These are phyloP conservation scores for Coronaproctus castanopsis DNA, from an alignment of 2,888 invertebrate genomes.

Conservation along the genomic window DNA sequence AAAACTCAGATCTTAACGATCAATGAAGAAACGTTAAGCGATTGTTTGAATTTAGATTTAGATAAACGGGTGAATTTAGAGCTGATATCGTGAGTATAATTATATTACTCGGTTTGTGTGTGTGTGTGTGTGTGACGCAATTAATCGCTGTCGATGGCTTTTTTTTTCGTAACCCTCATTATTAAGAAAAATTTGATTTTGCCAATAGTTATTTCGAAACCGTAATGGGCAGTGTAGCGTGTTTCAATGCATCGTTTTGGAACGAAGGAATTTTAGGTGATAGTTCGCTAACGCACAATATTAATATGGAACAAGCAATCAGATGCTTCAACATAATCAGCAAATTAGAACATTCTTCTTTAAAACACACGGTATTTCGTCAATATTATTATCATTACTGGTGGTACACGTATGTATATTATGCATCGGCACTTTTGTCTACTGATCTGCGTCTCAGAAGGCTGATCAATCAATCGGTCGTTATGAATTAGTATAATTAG, in stretches of 20 bases:
- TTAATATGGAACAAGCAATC: conserved; percentile 47
- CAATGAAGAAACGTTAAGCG: conserved; percentile 34
- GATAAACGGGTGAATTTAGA: conserved; percentile 44
- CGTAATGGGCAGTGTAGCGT: conserved; percentile 64
- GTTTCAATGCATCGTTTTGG: conserved; percentile 70
- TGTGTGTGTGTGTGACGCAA: too few relatives aligned
- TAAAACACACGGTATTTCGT: conserved; percentile 54
- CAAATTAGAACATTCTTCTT: conserved; percentile 45
- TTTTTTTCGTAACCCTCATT: too few relatives aligned
- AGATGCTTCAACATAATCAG: conserved; percentile 47
- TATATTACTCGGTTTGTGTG: too few relatives aligned
- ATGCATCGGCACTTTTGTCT: too few relatives aligned
- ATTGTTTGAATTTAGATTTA: conserved; percentile 36
- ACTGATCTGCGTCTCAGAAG: too few relatives aligned
- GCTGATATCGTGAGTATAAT: conserved; percentile 34
- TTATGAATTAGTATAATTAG: too few relatives aligned
- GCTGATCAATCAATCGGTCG: too few relatives aligned
- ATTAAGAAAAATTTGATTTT: too few relatives aligned
- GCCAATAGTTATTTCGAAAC: conserved; percentile 64
- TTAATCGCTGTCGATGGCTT: too few relatives aligned
- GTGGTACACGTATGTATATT: too few relatives aligned
- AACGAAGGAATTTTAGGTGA: conserved; percentile 56
- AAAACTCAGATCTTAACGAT: conserved; percentile 46
- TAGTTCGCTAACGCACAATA: conserved; percentile 56
- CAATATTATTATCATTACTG: too few relatives aligned